Evolutionary conservation across 2,888 invertebrate species (phyloP).

Genomic region (Xanthia icteritia): DNA sequence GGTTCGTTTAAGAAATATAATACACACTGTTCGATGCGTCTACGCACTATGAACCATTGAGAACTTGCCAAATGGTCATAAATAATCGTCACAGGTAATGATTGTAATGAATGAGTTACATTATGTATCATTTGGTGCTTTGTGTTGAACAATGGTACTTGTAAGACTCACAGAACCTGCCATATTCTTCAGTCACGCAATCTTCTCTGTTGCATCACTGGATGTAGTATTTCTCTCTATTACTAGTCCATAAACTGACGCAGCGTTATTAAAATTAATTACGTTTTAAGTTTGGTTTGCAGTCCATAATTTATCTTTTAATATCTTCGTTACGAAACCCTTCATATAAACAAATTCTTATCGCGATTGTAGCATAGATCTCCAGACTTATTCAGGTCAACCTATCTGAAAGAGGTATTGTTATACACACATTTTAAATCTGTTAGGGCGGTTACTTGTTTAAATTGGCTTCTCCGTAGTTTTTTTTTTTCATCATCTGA

Average conservation of each 20-base stretch:
- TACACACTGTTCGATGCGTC: constrained; percentile 71
- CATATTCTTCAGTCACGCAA: constrained; percentile 1
- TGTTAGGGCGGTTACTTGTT: constrained; percentile 34
- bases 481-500: constrained; percentile 8
- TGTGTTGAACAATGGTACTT: constrained; percentile 50
- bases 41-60: constrained; percentile 72
- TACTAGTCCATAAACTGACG: constrained; percentile 18
- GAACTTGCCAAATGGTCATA: constrained; percentile 74
- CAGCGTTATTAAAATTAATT: constrained; percentile 39
- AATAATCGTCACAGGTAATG: constrained; percentile 59
- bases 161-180: constrained; percentile 27
- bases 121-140: constrained; percentile 46
- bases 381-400: constrained; percentile 58
- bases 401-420: constrained; percentile 61
- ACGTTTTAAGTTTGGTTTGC: constrained; percentile 26
- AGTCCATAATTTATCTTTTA: constrained; percentile 46
- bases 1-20: constrained; percentile 72
- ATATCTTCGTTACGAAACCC: constrained; percentile 39
- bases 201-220: constrained; percentile 13
- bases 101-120: constrained; percentile 49
- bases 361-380: constrained; percentile 59
- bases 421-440: constrained; percentile 49
- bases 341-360: constrained; percentile 54
- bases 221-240: constrained; percentile 11
- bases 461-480: neutral